Conservation (phyloP, 1,140 invertebrate genomes). For the Papilio glaucus region DNA sequence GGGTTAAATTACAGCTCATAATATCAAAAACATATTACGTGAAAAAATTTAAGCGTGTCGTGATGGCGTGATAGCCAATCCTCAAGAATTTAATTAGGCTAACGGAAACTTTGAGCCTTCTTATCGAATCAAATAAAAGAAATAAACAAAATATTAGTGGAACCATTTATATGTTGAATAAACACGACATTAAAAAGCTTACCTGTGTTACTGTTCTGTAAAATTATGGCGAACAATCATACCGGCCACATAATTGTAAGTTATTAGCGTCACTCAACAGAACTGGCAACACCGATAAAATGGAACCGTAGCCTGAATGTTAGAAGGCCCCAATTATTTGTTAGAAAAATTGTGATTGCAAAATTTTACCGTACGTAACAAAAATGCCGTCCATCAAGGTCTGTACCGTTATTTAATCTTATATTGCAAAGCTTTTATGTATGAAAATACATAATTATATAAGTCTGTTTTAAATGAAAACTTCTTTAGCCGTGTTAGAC, state of each 20-base stretch:
- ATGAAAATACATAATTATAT: no score
- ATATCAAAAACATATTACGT: background rate
- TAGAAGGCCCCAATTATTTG: background rate
- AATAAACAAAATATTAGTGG: conserved; percentile 12
- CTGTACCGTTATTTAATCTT: background rate
- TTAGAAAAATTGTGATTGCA: background rate
- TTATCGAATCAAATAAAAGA: conserved; percentile 12
- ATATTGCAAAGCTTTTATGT: background rate
- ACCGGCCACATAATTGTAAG: background rate
- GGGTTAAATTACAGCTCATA: background rate
- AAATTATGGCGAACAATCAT: background rate
- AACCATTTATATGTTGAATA: background rate
- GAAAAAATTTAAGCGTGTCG: conserved; percentile 16
- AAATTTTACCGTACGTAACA: background rate
- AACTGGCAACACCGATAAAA: background rate
- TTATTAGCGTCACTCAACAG: conserved; percentile 1
- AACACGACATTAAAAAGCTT: conserved; percentile 1
- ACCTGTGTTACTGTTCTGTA: background rate
- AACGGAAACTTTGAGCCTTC: background rate
- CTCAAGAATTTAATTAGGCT: conserved; percentile 10
- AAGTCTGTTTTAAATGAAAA: no score
- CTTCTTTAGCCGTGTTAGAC: no score
- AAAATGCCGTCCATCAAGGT: background rate
- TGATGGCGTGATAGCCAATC: conserved; percentile 1
- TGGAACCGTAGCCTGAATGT: background rate